Base-by-base conservation (phyloP, 2,113 vertebrate species). In the Lagopus muta region DNA sequence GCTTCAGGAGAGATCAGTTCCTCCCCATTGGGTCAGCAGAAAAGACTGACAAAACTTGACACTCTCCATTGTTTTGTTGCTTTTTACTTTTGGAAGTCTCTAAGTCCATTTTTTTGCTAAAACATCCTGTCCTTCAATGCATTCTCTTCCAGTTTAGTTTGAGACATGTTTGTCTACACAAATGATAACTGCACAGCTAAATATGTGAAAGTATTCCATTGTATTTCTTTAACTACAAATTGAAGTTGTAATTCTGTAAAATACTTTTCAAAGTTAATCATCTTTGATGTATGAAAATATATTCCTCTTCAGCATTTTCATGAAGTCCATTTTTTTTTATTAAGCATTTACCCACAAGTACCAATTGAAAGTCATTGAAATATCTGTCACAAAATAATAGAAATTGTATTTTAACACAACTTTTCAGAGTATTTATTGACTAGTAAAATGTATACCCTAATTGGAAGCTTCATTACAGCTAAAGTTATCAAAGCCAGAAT, bases 331-430 rank as follows among this genome's bases (percentile, higher is more conserved):
- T 54, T 54, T 54, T 52, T 54, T 54, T 54, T 28, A 52, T 7
- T 15, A 79, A 48, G 10, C 28, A 86, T 48, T 78, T 70, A 65
- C 10, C 1, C 5, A 50, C 8, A 95, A 40, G 38, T 90, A 25
- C 34, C 88, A 92, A 42, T 82, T 88, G 77, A 95, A 87, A 95
- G 66, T 87, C 82, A 67, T 88, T 52, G 83, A 95, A 90, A 47
- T 82, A 90, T 87, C 82, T 89, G 87, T 93, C 15, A 93, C 57
- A 40, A 67, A 94, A 78, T 36, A 89, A 88, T 69, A 95, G 76
- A 92, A 92, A 82, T 82, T 6, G 43, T 6, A 82, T 90, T 91
- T 82, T 86, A 94, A 92, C n/a, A 73, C 32, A 92, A 42, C 21
- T n/a, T 28, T 61, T 43, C 36, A 64, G 50, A 72, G 85, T 90